Evolutionary conservation across 2,113 vertebrate species (phyloP).

Genomic region (Catharus minimus): DNA sequence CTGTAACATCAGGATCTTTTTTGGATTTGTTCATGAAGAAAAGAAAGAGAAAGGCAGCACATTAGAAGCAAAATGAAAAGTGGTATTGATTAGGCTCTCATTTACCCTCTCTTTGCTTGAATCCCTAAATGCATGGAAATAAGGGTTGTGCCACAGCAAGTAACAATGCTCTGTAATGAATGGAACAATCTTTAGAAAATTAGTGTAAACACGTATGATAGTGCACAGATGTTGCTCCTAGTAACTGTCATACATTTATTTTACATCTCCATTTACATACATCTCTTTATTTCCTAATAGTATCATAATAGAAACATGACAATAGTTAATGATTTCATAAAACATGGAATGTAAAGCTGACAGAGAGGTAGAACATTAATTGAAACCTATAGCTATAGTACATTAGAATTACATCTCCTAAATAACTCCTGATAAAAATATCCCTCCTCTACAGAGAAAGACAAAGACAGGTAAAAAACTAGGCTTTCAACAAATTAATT

Average conservation of each 20-base stretch:
- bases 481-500: constrained; percentile 85
- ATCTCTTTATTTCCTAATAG: constrained; percentile 86
- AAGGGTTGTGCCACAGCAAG: constrained; percentile 88
- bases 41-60: constrained; percentile 83
- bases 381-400: constrained; percentile 80
- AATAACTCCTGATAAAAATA: constrained; percentile 84
- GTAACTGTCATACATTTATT: constrained; percentile 84
- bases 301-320: constrained; percentile 88
- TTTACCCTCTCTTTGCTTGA: constrained; percentile 94
- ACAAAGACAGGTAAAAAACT: constrained; percentile 73
- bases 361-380: constrained; percentile 77
- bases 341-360: constrained; percentile 78
- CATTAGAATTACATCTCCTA: constrained; percentile 85
- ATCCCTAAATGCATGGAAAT: constrained; percentile 97
- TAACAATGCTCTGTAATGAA: constrained; percentile 98
- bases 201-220: constrained; percentile 87
- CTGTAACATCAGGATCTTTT: constrained; percentile 91
- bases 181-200: constrained; percentile 93
- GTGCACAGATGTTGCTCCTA: constrained; percentile 91
- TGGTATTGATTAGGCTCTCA: constrained; percentile 99
- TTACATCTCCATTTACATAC: constrained; percentile 86
- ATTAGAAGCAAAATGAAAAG: constrained; percentile 99
- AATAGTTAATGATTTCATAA: constrained; percentile 92
- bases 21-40: constrained; percentile 85
- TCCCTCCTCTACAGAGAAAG: constrained; percentile 58